phyloP scores from a whole-genome alignment of 2,113 vertebrate species.

The Tachuris rubrigastra region DNA sequence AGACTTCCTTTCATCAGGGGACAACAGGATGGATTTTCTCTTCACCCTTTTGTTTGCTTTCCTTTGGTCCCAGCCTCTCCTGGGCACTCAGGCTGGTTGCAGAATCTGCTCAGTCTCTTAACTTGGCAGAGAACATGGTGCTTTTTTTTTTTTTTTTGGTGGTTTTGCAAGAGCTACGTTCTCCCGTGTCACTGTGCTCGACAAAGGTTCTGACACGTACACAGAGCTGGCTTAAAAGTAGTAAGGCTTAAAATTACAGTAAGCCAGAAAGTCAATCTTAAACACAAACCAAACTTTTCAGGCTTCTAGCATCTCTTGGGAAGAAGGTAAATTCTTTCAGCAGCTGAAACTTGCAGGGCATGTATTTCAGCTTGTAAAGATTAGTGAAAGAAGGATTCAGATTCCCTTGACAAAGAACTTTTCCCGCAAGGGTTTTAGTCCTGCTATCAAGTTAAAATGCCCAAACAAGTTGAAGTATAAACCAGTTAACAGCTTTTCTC shows the following conservation, averaged over 20 bases:
- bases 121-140: not conserved
- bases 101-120: not conserved
- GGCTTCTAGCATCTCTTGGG: not conserved
- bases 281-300: not conserved
- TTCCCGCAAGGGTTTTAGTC: not conserved
- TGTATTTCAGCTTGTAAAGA: not conserved
- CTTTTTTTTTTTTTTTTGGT: not conserved
- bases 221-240: not conserved
- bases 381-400: not conserved
- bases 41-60: not conserved
- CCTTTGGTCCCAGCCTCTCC: not conserved
- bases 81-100: not conserved
- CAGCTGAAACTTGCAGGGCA: not conserved
- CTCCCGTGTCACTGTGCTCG: not conserved
- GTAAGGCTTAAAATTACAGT: not conserved
- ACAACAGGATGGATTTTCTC: not conserved
- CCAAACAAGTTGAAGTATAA: not conserved
- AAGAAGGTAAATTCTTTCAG: not conserved
- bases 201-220: not conserved
- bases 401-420: not conserved
- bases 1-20: not conserved
- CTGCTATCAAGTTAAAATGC: not conserved
- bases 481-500: not conserved
- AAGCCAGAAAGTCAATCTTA: not conserved
- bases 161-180: not conserved